These are phyloP conservation scores for Pharmacophagus antenor DNA, from an alignment of 2,888 invertebrate genomes.

Conservation along the genomic window DNA sequence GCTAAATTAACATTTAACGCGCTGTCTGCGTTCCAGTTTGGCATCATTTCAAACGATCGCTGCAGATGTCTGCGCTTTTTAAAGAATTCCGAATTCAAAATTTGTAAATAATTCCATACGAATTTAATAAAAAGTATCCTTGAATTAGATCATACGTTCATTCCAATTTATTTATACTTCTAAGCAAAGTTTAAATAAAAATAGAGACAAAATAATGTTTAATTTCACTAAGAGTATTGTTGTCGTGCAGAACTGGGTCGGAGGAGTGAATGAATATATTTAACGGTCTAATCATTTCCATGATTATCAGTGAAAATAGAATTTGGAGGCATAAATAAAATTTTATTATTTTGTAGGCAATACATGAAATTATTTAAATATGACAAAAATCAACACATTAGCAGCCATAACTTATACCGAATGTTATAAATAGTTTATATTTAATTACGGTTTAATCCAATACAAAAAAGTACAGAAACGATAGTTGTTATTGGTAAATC, in stretches of 20 bases:
- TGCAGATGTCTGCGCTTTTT: constrained; percentile 45
- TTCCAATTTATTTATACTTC: background rate
- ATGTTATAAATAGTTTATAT: background rate
- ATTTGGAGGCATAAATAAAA: background rate
- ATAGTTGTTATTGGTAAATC: background rate
- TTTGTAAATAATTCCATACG: constrained; percentile 36
- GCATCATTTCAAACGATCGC: constrained; percentile 51
- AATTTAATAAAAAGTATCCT: background rate
- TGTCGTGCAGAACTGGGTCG: constrained; percentile 12
- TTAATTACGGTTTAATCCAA: background rate
- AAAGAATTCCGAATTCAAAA: too few relatives aligned
- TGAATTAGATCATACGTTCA: background rate
- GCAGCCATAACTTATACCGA: too few relatives aligned
- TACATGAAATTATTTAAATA: background rate
- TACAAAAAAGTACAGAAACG: background rate
- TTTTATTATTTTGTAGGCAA: background rate
- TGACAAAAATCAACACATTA: too few relatives aligned
- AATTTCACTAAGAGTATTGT: background rate
- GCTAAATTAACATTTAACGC: constrained; percentile 23
- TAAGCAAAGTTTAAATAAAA: background rate
- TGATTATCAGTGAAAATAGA: constrained; percentile 30
- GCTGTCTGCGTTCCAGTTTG: constrained; percentile 42
- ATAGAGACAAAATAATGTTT: background rate
- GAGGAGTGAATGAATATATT: constrained; percentile 30
- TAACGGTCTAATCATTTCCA: constrained; percentile 33